A percentile compares a stretch with the other conserved stretches of the same genome.
Evolutionary conservation across 2,113 vertebrate genomes (phyloP).

Genomic region (Bufo bufo): DNA sequence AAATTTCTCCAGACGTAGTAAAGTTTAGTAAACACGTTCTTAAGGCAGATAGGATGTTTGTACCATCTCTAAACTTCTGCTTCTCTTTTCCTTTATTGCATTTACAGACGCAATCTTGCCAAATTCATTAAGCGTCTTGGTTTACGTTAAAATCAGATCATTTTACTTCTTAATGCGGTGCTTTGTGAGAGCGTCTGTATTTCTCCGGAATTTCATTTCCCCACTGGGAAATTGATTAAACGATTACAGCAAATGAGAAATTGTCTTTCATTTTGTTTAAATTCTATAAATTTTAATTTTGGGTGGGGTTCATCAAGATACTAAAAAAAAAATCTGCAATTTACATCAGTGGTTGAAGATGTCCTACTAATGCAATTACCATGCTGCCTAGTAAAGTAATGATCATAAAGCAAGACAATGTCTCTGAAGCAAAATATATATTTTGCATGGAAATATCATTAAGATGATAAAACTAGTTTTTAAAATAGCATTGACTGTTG

Average conservation of each 20-base stretch:
- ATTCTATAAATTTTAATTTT: slow-evolving; percentile 16
- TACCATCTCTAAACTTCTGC: slow-evolving; percentile 17
- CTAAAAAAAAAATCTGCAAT: background rate
- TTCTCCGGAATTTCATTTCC: slow-evolving; percentile 3
- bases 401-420: background rate
- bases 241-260: background rate
- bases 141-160: slow-evolving; percentile 22
- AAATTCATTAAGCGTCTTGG: slow-evolving; percentile 23
- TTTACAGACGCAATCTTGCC: slow-evolving; percentile 22
- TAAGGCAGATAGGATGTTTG: slow-evolving; percentile 41
- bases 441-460: background rate
- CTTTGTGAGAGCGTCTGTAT: background rate
- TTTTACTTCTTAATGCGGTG: background rate
- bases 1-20: slow-evolving; percentile 31
- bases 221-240: background rate
- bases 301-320: slow-evolving; percentile 24
- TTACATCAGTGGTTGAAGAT: slow-evolving; percentile 20
- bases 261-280: background rate
- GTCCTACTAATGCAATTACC: slow-evolving; percentile 9
- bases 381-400: background rate
- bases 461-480: too few species aligned
- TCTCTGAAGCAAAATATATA: background rate
- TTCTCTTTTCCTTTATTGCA: slow-evolving; percentile 40
- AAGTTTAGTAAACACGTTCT: slow-evolving; percentile 50
- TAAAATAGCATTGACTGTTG: too few species aligned